These are phyloP conservation scores for Diachasma alloeum DNA, from an alignment of 1,140 invertebrate species.

Conservation along the genomic window DNA sequence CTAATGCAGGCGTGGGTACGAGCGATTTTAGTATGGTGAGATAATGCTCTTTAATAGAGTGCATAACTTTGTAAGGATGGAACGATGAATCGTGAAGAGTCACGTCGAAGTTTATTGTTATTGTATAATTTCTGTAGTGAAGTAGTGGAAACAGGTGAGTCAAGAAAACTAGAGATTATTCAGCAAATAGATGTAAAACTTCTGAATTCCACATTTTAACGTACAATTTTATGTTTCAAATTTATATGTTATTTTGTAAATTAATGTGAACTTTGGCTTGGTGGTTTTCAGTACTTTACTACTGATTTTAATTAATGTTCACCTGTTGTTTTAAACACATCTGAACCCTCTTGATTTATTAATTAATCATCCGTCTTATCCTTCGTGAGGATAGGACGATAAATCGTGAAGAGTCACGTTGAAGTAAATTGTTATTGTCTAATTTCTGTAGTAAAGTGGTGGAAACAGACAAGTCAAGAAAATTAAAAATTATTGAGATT, in stretches of 20 bases:
- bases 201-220: too few species aligned
- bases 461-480: neutral
- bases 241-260: too few species aligned
- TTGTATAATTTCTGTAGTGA: neutral
- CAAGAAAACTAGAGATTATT: neutral
- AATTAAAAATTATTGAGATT: neutral
- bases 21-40: neutral
- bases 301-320: too few species aligned
- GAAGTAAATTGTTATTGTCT: neutral
- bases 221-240: too few species aligned
- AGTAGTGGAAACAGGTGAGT: neutral
- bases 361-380: too few species aligned
- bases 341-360: too few species aligned
- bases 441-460: neutral
- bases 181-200: too few species aligned
- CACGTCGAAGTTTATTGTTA: neutral
- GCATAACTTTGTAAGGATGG: slow-evolving; percentile 15
- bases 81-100: slow-evolving; percentile 17
- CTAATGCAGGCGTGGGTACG: neutral
- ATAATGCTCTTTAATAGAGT: neutral
- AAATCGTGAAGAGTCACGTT: slow-evolving; percentile 21
- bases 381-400: neutral
- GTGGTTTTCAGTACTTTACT: neutral
- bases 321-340: neutral
- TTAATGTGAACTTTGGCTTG: too few species aligned